Conservation (phyloP, 2,888 invertebrate species). For the Monopis laevigella region DNA sequence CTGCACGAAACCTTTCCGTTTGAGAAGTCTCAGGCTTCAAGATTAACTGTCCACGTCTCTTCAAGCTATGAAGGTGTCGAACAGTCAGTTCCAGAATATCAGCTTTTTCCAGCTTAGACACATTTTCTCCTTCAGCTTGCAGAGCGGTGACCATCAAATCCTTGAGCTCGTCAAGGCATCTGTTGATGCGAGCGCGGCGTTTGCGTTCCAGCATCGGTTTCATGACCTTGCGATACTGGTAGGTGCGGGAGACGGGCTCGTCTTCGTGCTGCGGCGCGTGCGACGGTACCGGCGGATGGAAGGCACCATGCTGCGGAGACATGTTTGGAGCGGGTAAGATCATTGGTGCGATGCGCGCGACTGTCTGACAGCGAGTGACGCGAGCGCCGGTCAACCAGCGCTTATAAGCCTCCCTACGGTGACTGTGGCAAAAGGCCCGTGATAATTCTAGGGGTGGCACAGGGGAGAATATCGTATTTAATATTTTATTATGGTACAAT, state of each 20-base stretch:
- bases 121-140: constrained; percentile 89
- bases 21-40: constrained; percentile 73
- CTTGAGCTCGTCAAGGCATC: constrained; percentile 88
- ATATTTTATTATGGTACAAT: no score
- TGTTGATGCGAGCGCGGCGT: constrained; percentile 87
- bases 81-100: constrained; percentile 88
- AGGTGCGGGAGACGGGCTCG: constrained; percentile 84
- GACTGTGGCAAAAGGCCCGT: constrained; percentile 66
- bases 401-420: constrained; percentile 62
- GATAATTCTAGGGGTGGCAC: constrained; percentile 59
- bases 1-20: constrained; percentile 84
- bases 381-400: constrained; percentile 45
- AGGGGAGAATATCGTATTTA: no score
- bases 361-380: constrained; percentile 56
- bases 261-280: constrained; percentile 37
- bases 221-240: constrained; percentile 93
- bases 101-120: constrained; percentile 86
- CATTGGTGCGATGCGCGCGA: constrained; percentile 46
- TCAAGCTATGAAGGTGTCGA: constrained; percentile 83
- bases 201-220: constrained; percentile 91
- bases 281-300: constrained; percentile 42
- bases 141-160: constrained; percentile 88
- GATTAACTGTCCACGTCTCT: constrained; percentile 71
- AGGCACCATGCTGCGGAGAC: constrained; percentile 61
- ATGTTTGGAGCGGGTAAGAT: constrained; percentile 60